Evolutionary conservation across 2,888 invertebrate genomes (phyloP), one percentile per base, ranked within the genome.

Genomic region (Leptopilina drosophilae): DNA sequence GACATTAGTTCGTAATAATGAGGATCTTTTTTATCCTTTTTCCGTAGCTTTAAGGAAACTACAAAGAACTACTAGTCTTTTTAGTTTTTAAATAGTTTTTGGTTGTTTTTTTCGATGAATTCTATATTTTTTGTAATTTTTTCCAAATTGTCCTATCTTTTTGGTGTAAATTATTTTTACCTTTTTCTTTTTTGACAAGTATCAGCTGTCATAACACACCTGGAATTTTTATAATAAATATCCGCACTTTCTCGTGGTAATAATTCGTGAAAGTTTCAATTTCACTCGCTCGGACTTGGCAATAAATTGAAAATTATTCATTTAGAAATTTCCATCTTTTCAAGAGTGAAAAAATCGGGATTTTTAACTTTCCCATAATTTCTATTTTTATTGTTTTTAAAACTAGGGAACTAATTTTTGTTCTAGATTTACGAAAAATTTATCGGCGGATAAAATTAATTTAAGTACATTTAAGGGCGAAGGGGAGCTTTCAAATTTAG

Each of bases 371-470:
- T 56, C 9, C 5, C 11, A 56, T n/a, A 5, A 14, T 12, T 12
- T 56, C 14, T 56, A 12, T 56, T 56, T 20, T n/a, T 12, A 78
- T 42, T 42, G 8, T 42, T 42, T 8, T 42, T 42, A 42, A n/a
- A n/a, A 33, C 3, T 33, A 5, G 42, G 7, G 49, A 15, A 62
- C 5, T 26, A 62, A 79, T 65, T 78, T 81, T 73, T 79, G 83
- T 86, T 85, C 14, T 65, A 89, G 99, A 92, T 99, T 97, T 92
- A 98, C 98, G 69, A 99, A 99, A 93, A 99, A 99, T 93, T 93
- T 99, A 84, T 98, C 98, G 78, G 97, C 98, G 49, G 99, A 99
- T 92, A 98, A 99, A 94, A 98, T 99, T 84, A 98, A 98, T 91
- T 93, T 99, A 84, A 99, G 99, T 90, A 98, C 99, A 40, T 95